Conservation (phyloP, 2,113 vertebrate species). For the Aptenodytes patagonicus region DNA sequence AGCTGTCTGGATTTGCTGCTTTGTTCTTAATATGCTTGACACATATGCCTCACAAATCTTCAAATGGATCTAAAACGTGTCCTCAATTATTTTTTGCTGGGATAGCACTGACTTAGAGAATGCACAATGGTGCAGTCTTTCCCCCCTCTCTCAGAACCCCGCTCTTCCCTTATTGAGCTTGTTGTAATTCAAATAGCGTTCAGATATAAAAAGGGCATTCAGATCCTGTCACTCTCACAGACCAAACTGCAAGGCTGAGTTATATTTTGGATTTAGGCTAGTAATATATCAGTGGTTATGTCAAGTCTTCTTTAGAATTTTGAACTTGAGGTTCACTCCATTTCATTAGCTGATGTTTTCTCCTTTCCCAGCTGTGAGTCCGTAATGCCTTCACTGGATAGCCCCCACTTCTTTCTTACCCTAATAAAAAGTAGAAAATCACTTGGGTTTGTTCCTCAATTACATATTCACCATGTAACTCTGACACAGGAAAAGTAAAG, state of each 20-base stretch:
- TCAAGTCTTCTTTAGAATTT: background rate
- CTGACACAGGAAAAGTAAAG: background rate
- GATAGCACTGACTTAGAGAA: background rate
- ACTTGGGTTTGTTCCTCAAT: background rate
- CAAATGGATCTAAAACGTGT: background rate
- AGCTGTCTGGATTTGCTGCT: background rate
- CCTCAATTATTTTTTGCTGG: background rate
- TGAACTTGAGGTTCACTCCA: background rate
- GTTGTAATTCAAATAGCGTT: background rate
- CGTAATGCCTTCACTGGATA: background rate
- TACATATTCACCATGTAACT: background rate
- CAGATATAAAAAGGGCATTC: background rate
- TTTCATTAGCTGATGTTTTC: background rate
- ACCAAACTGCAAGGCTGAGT: background rate
- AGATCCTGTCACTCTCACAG: background rate
- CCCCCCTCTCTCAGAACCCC: background rate
- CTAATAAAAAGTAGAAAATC: background rate
- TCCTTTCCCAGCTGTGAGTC: background rate
- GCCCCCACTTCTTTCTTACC: background rate
- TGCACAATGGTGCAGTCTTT: background rate
- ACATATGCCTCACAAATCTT: background rate
- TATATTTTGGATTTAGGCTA: constrained; percentile 2
- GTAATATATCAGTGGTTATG: background rate
- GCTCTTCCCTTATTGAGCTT: background rate
- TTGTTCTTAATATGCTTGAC: background rate